Percentiles rank a stretch among this genome's conserved stretches.
phyloP scores from a whole-genome alignment of 1,140 invertebrate species.

The Thaumetopoea pityocampa region DNA sequence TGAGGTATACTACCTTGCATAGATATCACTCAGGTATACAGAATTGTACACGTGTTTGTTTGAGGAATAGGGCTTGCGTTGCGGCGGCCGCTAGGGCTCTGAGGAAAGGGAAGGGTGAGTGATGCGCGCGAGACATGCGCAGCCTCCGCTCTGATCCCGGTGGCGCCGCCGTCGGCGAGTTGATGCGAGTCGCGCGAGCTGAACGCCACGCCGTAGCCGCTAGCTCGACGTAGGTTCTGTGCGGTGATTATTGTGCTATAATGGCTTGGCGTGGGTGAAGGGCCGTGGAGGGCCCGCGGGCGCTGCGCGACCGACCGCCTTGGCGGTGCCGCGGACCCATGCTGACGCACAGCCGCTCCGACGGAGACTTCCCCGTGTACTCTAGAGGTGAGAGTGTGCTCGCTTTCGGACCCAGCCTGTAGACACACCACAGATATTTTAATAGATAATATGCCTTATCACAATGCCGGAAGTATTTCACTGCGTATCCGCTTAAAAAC shows the following conservation, averaged over 20 bases:
- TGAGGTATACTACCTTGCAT: slow-evolving; percentile 9
- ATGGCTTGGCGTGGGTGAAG: slow-evolving; percentile 57
- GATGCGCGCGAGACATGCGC: slow-evolving; percentile 61
- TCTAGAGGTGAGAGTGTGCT: slow-evolving; percentile 63
- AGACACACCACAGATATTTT: too few species aligned
- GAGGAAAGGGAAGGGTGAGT: slow-evolving; percentile 42
- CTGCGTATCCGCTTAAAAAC: too few species aligned
- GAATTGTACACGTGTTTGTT: slow-evolving; percentile 17
- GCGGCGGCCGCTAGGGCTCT: slow-evolving; percentile 19
- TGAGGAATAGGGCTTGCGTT: slow-evolving; percentile 4
- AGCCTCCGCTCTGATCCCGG: slow-evolving; percentile 53
- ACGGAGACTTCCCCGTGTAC: slow-evolving; percentile 88
- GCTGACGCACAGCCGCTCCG: slow-evolving; percentile 87
- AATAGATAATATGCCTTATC: too few species aligned
- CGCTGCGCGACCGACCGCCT: slow-evolving; percentile 59
- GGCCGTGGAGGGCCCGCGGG: slow-evolving; percentile 69
- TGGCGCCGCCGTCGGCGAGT: slow-evolving; percentile 55
- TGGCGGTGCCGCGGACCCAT: slow-evolving; percentile 79
- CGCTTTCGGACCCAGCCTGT: slow-evolving; percentile 10
- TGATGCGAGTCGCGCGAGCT: slow-evolving; percentile 39
- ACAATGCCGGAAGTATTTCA: too few species aligned
- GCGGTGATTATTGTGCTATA: slow-evolving; percentile 46
- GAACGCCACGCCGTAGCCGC: slow-evolving; percentile 36
- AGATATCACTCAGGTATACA: slow-evolving; percentile 5
- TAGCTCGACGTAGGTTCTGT: slow-evolving; percentile 43